phyloP scores from a whole-genome alignment of 2,888 invertebrate species.

The Watsonalla cultraria region DNA sequence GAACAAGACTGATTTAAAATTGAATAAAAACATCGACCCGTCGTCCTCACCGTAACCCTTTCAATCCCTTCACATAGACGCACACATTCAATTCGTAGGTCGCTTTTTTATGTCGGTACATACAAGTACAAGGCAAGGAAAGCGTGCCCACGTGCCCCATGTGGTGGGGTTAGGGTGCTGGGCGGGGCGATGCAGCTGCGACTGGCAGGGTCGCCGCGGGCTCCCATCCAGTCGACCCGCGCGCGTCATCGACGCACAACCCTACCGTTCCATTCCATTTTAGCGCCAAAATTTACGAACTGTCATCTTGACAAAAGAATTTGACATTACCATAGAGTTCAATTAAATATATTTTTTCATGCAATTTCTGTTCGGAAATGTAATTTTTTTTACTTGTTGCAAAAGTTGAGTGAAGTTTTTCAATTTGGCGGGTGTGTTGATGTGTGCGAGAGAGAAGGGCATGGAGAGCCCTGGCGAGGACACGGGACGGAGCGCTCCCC shows the following conservation, averaged over 20 bases:
- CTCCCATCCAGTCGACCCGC: conserved; percentile 62
- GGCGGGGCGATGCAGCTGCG: conserved; percentile 74
- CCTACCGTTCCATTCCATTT: conserved; percentile 26
- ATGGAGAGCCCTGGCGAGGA: conserved; percentile 75
- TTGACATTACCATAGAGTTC: conserved; percentile 5
- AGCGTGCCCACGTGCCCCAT: conserved; percentile 48
- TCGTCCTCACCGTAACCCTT: conserved; percentile 43
- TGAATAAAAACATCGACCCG: conserved; percentile 36
- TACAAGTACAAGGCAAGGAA: conserved; percentile 54
- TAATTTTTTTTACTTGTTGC: conserved; percentile 5
- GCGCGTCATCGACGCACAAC: conserved; percentile 52
- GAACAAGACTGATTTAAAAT: conserved; percentile 41
- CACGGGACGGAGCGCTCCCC: conserved; percentile 62
- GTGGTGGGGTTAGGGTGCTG: conserved; percentile 66
- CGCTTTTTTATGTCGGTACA: conserved; percentile 61
- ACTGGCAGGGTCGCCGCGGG: conserved; percentile 47
- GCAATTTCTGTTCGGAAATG: conserved; percentile 14
- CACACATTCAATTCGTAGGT: conserved; percentile 36
- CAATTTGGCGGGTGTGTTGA: conserved; percentile 66
- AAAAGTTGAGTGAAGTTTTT: conserved; percentile 57
- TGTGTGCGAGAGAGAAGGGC: conserved; percentile 71
- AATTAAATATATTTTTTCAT: conserved; percentile 14
- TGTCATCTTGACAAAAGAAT: conserved; percentile 7
- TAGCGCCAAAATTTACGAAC: conserved; percentile 36
- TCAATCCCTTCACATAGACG: conserved; percentile 43